Percentiles rank a stretch among this genome's conserved stretches.
Evolutionary conservation across 2,888 invertebrate species (phyloP).

Genomic region (Hirtodrosophila alboralis): DNA sequence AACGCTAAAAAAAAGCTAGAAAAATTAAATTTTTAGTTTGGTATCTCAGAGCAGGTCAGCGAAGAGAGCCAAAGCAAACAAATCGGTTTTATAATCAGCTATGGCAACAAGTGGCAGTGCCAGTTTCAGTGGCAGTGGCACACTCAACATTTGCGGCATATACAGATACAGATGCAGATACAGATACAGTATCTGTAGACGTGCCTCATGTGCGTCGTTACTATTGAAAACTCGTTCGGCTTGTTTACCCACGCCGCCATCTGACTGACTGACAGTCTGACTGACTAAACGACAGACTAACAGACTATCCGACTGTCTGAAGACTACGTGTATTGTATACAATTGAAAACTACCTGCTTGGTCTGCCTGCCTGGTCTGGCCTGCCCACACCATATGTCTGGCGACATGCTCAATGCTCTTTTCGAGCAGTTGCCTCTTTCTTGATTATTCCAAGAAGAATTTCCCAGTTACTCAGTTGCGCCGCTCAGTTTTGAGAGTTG

Average conservation of each 20-base stretch:
- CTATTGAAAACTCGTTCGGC: conserved; percentile 64
- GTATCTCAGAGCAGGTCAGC: too few species aligned
- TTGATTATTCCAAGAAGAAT: conserved; percentile 34
- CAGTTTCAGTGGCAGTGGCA: conserved; percentile 49
- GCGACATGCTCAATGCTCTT: conserved; percentile 38
- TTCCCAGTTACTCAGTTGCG: conserved; percentile 22
- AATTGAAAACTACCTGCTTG: conserved; percentile 38
- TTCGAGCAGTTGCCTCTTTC: conserved; percentile 26
- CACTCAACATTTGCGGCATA: conserved; percentile 56
- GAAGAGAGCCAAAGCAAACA: conserved; percentile 27
- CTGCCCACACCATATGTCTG: conserved; percentile 53
- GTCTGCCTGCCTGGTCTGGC: conserved; percentile 30
- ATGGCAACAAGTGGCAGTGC: conserved; percentile 54
- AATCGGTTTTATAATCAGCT: conserved; percentile 53
- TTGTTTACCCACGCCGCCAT: conserved; percentile 64
- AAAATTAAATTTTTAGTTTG: conserved; percentile 1
- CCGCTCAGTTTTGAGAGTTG: conserved; percentile 25
- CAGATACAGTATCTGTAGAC: conserved; percentile 46
- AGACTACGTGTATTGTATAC: conserved; percentile 20
- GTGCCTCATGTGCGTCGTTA: conserved; percentile 17
- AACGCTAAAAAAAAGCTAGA: conserved; percentile 5
- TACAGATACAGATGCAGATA: conserved; percentile 56
- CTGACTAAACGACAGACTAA: conserved; percentile 7
- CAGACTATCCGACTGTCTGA: conserved; percentile 7
- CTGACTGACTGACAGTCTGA: conserved; percentile 17